Evolutionary conservation across 2,113 vertebrate genomes (phyloP).

Genomic region (Prochilodus magdalenae): DNA sequence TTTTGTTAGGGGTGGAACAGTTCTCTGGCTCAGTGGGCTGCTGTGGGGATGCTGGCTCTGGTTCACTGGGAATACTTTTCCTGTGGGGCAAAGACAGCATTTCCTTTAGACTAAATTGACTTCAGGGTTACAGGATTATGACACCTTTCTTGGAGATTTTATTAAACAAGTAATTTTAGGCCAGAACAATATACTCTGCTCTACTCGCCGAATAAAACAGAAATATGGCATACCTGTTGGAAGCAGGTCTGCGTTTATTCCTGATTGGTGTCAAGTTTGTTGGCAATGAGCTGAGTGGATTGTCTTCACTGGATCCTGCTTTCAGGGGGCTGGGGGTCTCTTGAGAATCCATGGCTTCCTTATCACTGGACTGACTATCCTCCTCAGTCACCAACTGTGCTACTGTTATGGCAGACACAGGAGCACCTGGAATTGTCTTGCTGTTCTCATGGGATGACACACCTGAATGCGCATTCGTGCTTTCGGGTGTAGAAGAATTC

Average conservation of each 20-base stretch:
- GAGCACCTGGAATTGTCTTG: neutral
- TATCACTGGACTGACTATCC: constrained; percentile 70
- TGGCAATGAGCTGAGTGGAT: constrained; percentile 45
- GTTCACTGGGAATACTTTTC: neutral
- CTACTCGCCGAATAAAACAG: neutral
- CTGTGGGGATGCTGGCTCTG: neutral
- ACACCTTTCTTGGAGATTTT: too few relatives aligned
- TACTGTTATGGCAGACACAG: constrained; percentile 67
- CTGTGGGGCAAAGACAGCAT: constrained; percentile 5
- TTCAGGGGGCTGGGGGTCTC: constrained; percentile 37
- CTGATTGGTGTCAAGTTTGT: constrained; percentile 24
- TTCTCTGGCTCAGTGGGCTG: constrained; percentile 2
- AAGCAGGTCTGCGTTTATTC: neutral
- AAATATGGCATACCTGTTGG: neutral
- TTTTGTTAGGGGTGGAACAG: neutral
- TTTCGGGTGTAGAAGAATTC: neutral
- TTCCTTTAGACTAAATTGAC: too few relatives aligned
- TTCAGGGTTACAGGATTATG: too few relatives aligned
- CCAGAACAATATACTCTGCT: neutral
- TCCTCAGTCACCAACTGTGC: constrained; percentile 77
- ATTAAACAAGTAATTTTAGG: too few relatives aligned
- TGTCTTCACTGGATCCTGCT: constrained; percentile 41
- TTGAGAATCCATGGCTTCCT: neutral
- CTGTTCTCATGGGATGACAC: neutral
- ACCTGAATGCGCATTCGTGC: neutral